Base-by-base conservation (phyloP, 2,797 vertebrate genomes). In the Euthynnus affinis region DNA sequence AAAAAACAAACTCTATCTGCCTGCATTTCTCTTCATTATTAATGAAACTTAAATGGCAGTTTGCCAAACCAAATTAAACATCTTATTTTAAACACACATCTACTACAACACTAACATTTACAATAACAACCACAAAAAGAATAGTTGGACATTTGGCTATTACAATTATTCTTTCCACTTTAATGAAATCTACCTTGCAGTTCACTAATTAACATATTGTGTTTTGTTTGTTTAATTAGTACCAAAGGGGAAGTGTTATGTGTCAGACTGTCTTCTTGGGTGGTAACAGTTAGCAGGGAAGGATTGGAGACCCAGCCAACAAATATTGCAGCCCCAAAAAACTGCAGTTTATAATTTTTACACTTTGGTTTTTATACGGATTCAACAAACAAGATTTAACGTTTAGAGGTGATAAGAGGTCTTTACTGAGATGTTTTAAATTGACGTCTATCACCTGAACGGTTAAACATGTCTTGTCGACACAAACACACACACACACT, bases 21-120 rank as follows among this genome's bases (percentile, higher is more conserved):
- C 57, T 59, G 60, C 62, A 25, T 84, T 69, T 78, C 22, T 70
- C 71, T 84, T 81, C 64, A 76, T 81, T 89, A 85, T 84, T 87
- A 80, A 86, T 91, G 78, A 81, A 86, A 84, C 69, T n/a, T 71
- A 58, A 77, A 80, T 5, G 58, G 62, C 71, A 57, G 55, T 80
- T 82, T 68, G 25, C 34, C 6, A 73, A 81, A 71, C 44, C 25
- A 73, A 74, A 76, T 37, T 59, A 76, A 84, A 70, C 55, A 68
- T 48, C 27, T 25, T 20, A 46, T 53, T 64, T 73, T 40, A 61
- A 71, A 71, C 27, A 48, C 23, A n/a, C 27, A 25, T 12, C 44
- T 44, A 27, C 15, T 52, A 20, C 9, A 9, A 6, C 22, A 71
- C 12, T 6, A 20, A 44, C 60, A 56, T 23, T 20, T 17, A 53